phyloP scores from a whole-genome alignment of 2,113 vertebrate species.

The Myiopsitta monachus region DNA sequence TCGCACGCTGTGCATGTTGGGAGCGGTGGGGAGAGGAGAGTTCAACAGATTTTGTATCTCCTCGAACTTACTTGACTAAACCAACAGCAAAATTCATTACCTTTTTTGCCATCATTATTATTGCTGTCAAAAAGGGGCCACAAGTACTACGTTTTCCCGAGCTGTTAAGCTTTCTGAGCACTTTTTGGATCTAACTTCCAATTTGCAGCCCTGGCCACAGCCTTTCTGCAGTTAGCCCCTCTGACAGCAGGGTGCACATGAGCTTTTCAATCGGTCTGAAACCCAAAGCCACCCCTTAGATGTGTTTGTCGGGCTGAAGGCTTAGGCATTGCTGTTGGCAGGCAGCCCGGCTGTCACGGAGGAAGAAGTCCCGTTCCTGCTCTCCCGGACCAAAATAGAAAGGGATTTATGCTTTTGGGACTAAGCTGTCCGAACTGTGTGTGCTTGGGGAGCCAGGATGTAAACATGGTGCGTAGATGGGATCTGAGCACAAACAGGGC shows the following conservation, averaged over 20 bases:
- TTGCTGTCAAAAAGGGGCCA: background rate
- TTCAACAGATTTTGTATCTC: background rate
- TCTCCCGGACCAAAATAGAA: constrained; percentile 45
- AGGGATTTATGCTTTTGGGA: constrained; percentile 62
- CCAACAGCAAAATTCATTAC: background rate
- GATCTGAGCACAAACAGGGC: background rate
- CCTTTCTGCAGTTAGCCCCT: background rate
- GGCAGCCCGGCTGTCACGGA: background rate
- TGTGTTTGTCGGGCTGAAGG: background rate
- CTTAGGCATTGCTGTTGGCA: background rate
- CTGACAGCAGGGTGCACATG: background rate
- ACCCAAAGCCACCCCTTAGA: background rate
- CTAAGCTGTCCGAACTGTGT: constrained; percentile 51
- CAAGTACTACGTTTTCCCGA: background rate
- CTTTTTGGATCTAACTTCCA: background rate
- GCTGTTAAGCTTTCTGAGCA: background rate
- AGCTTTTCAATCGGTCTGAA: background rate
- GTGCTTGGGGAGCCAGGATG: background rate
- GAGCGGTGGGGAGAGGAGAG: background rate
- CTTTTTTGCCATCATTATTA: background rate
- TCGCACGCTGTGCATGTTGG: background rate
- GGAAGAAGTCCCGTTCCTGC: background rate
- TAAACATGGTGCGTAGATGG: background rate
- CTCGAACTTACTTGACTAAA: background rate
- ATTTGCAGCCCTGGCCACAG: background rate